Percentiles rank a stretch among this genome's conserved stretches.
Evolutionary conservation across 2,888 invertebrate species (phyloP).

Genomic region (Coleophora flavipennella): DNA sequence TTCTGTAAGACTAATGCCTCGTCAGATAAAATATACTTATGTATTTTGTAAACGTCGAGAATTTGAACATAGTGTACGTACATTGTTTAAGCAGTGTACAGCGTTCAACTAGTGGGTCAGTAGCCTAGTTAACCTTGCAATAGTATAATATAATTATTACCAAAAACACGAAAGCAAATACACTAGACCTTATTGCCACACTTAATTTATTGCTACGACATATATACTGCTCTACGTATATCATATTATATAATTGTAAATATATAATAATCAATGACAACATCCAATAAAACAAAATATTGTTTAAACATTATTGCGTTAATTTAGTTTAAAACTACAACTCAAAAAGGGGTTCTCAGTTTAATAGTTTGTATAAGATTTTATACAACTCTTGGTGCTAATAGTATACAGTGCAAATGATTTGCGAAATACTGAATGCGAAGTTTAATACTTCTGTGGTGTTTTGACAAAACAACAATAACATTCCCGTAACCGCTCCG

Average conservation of each 20-base stretch:
- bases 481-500: conserved; percentile 23
- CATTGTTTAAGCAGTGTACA: conserved; percentile 60
- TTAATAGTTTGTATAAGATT: conserved; percentile 29
- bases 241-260: conserved; percentile 52
- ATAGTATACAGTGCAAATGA: conserved; percentile 47
- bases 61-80: conserved; percentile 61
- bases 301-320: conserved; percentile 60
- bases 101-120: conserved; percentile 37
- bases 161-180: conserved; percentile 61
- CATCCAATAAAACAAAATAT: conserved; percentile 64
- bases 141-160: conserved; percentile 25
- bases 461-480: conserved; percentile 22
- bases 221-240: conserved; percentile 51
- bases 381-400: conserved; percentile 31
- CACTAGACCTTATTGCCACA: conserved; percentile 67
- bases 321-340: conserved; percentile 36
- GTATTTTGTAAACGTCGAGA: conserved; percentile 53
- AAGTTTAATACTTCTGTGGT: conserved; percentile 26
- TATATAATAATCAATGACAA: conserved; percentile 62
- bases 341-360: conserved; percentile 41
- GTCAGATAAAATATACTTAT: conserved; percentile 62
- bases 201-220: conserved; percentile 70
- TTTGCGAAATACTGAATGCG: conserved; percentile 27
- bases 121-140: conserved; percentile 38
- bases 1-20: too few species aligned